These are phyloP conservation scores for Vanessa cardui DNA, from an alignment of 2,888 invertebrate species.

Conservation along the genomic window DNA sequence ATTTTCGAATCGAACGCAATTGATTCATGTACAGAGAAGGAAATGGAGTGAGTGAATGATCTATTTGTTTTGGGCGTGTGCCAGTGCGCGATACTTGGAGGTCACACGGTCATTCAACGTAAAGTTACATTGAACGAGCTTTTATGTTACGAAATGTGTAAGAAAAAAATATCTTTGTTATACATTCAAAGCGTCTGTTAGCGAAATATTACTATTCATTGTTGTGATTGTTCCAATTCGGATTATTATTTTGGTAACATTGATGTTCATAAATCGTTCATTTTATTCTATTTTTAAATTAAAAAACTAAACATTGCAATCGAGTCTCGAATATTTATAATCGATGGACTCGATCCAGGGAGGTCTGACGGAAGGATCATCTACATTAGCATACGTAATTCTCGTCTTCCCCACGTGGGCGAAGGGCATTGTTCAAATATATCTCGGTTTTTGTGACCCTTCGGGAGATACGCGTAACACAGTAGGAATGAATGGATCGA, in stretches of 20 bases:
- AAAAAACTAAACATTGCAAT: constrained; percentile 21
- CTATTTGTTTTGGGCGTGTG: constrained; percentile 35
- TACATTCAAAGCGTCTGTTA: not conserved
- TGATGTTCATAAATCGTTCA: too few species aligned
- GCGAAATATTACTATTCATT: not conserved
- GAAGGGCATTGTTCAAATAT: constrained; percentile 51
- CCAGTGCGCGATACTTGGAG: constrained; percentile 29
- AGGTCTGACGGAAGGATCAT: constrained; percentile 79
- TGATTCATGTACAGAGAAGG: constrained; percentile 41
- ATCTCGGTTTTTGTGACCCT: constrained; percentile 40
- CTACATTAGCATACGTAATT: constrained; percentile 79
- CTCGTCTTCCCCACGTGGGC: constrained; percentile 48
- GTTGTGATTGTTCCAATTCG: not conserved
- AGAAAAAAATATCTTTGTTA: not conserved
- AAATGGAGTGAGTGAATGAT: constrained; percentile 56
- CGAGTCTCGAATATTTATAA: constrained; percentile 18
- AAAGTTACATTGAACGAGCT: not conserved
- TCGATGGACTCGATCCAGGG: constrained; percentile 46
- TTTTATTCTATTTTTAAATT: not conserved
- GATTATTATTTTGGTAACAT: too few species aligned
- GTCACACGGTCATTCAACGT: constrained; percentile 42
- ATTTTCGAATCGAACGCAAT: constrained; percentile 71
- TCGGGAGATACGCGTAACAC: constrained; percentile 40
- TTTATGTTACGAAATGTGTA: constrained; percentile 3
- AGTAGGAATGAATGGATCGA: constrained; percentile 34